Evolutionary conservation across 2,797 vertebrate species (phyloP), one percentile per base, ranked within the genome.

Genomic region (Toxotes lorentzi): DNA sequence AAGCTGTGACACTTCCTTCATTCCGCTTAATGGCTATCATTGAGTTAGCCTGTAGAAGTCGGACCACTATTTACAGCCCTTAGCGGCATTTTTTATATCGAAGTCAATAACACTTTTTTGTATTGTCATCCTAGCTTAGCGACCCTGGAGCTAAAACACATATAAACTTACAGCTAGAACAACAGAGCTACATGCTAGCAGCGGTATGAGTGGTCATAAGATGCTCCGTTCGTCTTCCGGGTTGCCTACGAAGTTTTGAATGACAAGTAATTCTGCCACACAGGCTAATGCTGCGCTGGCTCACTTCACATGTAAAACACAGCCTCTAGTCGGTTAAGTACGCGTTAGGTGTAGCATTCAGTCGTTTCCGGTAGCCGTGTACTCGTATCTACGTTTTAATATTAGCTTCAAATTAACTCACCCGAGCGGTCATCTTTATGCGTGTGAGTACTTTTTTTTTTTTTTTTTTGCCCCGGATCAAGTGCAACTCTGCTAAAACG

Each of bases 401-500:
- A 59, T 72, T 62, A 1, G 8, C 9, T 40, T 68, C 1, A 56
- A 38, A 64, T 27, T n/a, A 64, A 93, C 94, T 94, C 79, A 94
- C 94, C 93, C 89, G 90, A 40, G 70, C 27, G 27, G 83, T 69
- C 94, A 93, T 94, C 76, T 76, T 89, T 79, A 63, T 47, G 32
- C 47, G 73, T 65, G 63, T 30, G 10, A 27, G 17, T 60, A 5
- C 14, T 21, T 19, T 19, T 4, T 16, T 9, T 48, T 19, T 17
- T n/a, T 48, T n/a, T 23, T 48, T 19, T 7, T 5, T 21, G 14
- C 43, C 16, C 45, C n/a, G 9, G 58, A 81, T 88, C 68, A 81
- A 76, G 62, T 60, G 56, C 38, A 77, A 70, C 23, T 81, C 67
- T 23, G 68, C 79, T 58, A 23, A 19, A 75, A 70, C 9, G 60